These are phyloP conservation scores for Drosophila insularis DNA, from an alignment of 1,140 invertebrate genomes.

Conservation along the genomic window DNA sequence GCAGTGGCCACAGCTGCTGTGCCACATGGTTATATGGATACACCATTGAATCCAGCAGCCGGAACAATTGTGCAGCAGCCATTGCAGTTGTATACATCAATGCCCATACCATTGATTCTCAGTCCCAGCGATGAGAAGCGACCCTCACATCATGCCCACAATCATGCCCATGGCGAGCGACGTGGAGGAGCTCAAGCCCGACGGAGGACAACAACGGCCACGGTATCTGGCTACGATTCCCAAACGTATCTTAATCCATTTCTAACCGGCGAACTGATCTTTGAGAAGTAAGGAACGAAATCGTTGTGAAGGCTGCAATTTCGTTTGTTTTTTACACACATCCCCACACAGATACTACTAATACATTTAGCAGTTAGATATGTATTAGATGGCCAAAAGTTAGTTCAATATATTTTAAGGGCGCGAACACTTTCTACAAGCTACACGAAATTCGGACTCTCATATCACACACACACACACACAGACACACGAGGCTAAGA, in stretches of 20 bases:
- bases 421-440: background rate
- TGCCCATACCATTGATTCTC: constrained; percentile 76
- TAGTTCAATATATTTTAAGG: constrained; percentile 4
- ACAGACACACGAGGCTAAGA: background rate
- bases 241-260: constrained; percentile 79
- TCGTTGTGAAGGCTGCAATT: too few relatives aligned
- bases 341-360: constrained; percentile 7
- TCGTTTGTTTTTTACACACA: background rate
- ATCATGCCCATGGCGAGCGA: constrained; percentile 61
- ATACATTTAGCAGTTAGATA: background rate
- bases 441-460: background rate
- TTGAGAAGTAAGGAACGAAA: constrained; percentile 68
- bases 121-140: constrained; percentile 77
- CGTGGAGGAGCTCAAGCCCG: constrained; percentile 51
- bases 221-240: constrained; percentile 73
- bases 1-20: constrained; percentile 33
- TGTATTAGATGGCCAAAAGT: constrained; percentile 17
- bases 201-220: constrained; percentile 64
- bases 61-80: constrained; percentile 69
- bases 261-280: constrained; percentile 77
- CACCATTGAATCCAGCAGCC: constrained; percentile 66
- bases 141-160: constrained; percentile 57
- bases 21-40: constrained; percentile 67
- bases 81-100: constrained; percentile 71
- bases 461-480: constrained; percentile 9